phyloP scores from a whole-genome alignment of 2,797 vertebrate genomes.

The Danio albolineatus region DNA sequence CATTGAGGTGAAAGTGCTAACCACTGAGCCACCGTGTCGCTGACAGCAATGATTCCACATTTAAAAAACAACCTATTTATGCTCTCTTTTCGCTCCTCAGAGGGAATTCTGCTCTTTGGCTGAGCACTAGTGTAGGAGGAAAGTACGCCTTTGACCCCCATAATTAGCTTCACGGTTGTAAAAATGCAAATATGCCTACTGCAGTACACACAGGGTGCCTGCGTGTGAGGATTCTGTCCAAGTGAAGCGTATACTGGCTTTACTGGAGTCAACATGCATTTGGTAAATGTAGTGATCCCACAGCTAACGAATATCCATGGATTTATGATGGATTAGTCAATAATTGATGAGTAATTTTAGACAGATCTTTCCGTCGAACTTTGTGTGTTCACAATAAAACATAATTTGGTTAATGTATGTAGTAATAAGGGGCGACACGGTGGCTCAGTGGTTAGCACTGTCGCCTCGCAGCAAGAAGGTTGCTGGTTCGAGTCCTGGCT shows the following conservation, averaged over 20 bases:
- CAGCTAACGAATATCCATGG: neutral
- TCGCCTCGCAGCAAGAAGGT: too few species aligned
- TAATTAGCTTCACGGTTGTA: constrained; percentile 30
- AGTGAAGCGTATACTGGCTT: constrained; percentile 2
- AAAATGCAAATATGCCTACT: constrained; percentile 18
- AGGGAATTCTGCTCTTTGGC: neutral
- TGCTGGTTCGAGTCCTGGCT: too few species aligned
- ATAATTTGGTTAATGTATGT: too few species aligned
- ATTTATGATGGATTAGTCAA: neutral
- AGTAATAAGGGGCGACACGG: too few species aligned
- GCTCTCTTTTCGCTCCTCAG: neutral
- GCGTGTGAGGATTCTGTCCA: neutral
- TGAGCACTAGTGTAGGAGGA: constrained; percentile 4
- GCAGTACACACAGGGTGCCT: neutral
- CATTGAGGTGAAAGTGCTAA: too few species aligned
- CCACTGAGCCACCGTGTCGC: too few species aligned
- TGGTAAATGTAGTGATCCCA: neutral
- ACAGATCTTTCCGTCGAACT: too few species aligned
- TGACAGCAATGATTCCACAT: neutral
- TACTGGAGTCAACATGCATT: constrained; percentile 1
- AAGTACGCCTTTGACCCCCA: constrained; percentile 27
- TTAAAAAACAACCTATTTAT: too few species aligned
- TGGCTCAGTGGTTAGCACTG: too few species aligned
- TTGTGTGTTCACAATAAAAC: too few species aligned
- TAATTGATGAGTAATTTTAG: constrained; percentile 4